phyloP scores from a whole-genome alignment of 2,797 vertebrate species.

The Aviceda leuphotes region DNA sequence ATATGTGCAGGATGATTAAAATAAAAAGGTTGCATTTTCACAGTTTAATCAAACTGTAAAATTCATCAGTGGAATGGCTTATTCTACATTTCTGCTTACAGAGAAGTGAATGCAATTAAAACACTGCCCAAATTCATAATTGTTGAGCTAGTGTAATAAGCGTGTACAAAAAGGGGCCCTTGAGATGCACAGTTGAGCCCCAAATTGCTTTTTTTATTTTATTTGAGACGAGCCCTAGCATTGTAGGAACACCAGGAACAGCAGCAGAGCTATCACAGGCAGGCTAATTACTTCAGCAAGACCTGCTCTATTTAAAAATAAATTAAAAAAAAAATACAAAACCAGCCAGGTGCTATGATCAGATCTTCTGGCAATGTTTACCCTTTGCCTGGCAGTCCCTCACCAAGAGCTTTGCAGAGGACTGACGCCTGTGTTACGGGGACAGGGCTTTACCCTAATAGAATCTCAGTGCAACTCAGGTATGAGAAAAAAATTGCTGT shows the following conservation, averaged over 20 bases:
- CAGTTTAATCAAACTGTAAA: constrained; percentile 49
- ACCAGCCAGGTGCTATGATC: neutral
- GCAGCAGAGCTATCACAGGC: neutral
- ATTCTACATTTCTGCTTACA: neutral
- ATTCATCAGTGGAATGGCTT: neutral
- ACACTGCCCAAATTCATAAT: neutral
- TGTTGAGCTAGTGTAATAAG: constrained; percentile 31
- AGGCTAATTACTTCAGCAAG: constrained; percentile 54
- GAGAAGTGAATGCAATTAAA: constrained; percentile 54
- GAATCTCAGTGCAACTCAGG: neutral
- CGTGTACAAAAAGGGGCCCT: neutral
- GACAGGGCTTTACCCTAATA: neutral
- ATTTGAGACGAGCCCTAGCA: constrained; percentile 35
- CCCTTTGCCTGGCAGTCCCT: neutral
- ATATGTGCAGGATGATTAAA: neutral
- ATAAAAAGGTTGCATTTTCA: constrained; percentile 25
- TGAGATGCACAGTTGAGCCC: neutral
- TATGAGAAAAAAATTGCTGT: too few relatives aligned
- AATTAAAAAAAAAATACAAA: neutral
- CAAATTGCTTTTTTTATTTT: constrained; percentile 21
- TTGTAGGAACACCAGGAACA: neutral
- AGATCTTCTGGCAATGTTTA: neutral
- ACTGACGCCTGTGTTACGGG: neutral
- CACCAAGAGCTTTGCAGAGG: neutral
- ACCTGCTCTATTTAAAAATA: constrained; percentile 56